Conservation (phyloP, 2,888 invertebrate genomes). For the Ophion obscuratus region DNA sequence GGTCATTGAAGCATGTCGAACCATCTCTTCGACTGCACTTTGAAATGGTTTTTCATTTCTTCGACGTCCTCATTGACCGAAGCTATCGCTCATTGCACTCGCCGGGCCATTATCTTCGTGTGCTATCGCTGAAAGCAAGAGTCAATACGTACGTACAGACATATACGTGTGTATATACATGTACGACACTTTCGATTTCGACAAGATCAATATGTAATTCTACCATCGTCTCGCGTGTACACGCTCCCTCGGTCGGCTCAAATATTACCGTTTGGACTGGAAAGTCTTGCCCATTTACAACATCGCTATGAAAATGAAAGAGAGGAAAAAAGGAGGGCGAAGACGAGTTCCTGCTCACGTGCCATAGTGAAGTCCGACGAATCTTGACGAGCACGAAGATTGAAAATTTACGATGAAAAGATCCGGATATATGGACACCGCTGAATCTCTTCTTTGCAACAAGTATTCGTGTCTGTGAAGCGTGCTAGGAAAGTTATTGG, state of each 20-base stretch:
- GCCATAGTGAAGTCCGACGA: constrained; percentile 33
- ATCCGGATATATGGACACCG: constrained; percentile 6
- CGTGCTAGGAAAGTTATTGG: constrained; percentile 38
- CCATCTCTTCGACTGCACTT: not conserved
- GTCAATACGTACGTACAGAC: constrained; percentile 18
- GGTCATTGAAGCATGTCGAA: not conserved
- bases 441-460: not conserved
- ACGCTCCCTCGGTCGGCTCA: constrained; percentile 22
- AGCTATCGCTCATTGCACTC: constrained; percentile 69
- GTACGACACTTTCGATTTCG: constrained; percentile 62
- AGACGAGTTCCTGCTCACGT: constrained; percentile 7
- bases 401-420: constrained; percentile 32
- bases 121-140: constrained; percentile 66
- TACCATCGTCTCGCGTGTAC: constrained; percentile 48
- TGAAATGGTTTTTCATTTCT: constrained; percentile 32
- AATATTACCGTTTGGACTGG: constrained; percentile 29
- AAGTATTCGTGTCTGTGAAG: not conserved
- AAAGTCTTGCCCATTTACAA: constrained; percentile 35
- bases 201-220: constrained; percentile 70
- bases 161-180: not conserved
- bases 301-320: constrained; percentile 31
- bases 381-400: constrained; percentile 17
- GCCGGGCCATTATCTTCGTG: constrained; percentile 46
- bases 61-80: constrained; percentile 26
- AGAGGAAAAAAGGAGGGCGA: constrained; percentile 7